Percentiles rank a stretch among this genome's conserved stretches.
phyloP scores from a whole-genome alignment of 2,888 invertebrate genomes.

The Cataglyphis rosenhaueri region DNA sequence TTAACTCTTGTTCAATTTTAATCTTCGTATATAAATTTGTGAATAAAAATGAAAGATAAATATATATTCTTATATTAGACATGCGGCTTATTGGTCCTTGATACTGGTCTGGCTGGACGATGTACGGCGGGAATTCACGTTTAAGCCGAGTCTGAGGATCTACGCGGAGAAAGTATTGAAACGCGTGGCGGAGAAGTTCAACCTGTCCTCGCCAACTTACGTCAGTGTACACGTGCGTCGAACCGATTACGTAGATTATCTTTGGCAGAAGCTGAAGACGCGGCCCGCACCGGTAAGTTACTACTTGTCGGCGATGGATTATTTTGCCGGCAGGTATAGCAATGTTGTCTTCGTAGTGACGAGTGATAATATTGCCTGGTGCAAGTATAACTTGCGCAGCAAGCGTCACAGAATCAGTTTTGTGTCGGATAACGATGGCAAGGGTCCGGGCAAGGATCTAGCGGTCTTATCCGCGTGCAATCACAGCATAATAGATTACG shows the following conservation, averaged over 20 bases:
- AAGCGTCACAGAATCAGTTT: constrained; percentile 79
- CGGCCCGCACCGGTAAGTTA: constrained; percentile 83
- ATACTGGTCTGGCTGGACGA: constrained; percentile 87
- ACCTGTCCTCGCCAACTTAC: constrained; percentile 82
- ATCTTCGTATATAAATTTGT: neutral
- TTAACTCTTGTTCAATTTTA: neutral
- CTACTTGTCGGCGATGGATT: constrained; percentile 84
- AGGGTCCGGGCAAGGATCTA: constrained; percentile 83
- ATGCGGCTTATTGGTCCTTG: constrained; percentile 87
- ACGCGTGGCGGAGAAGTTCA: constrained; percentile 78
- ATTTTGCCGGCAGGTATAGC: constrained; percentile 82
- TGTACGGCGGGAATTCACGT: constrained; percentile 87
- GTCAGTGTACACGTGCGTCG: constrained; percentile 87
- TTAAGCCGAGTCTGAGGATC: constrained; percentile 85
- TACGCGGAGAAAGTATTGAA: constrained; percentile 86
- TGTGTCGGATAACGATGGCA: constrained; percentile 80
- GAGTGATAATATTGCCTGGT: constrained; percentile 85
- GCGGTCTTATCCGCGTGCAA: constrained; percentile 84
- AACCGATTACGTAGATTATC: constrained; percentile 87
- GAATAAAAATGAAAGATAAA: neutral
- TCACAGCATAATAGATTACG: constrained; percentile 86
- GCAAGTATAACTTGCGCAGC: constrained; percentile 82
- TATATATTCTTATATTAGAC: constrained; percentile 73
- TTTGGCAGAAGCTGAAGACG: constrained; percentile 86
- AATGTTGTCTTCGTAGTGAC: constrained; percentile 84